Base-by-base conservation (phyloP, 2,797 vertebrate genomes). In the Calcarius lapponicus region DNA sequence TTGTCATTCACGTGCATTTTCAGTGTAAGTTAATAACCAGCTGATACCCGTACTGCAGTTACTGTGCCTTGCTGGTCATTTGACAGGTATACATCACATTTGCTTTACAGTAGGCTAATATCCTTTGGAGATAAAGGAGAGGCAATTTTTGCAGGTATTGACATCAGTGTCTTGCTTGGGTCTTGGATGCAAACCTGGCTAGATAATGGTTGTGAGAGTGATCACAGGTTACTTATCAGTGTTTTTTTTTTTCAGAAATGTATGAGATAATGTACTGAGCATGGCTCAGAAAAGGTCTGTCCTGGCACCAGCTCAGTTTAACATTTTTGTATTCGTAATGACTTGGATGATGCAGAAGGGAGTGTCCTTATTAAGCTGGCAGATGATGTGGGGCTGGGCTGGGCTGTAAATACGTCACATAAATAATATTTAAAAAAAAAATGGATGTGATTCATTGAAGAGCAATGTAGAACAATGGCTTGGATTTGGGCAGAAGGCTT, bases 391-490 rank as follows among this genome's bases (percentile, higher is more conserved):
- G 90, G 76, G n/a, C 47, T 84, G 80, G 76, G 76, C 79, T 1
- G 2, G 83, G 42, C 64, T 86, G 66, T 79, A 67, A 96, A 76
- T 86, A 38, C 21, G 34, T 84, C 86, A 81, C 56, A 57, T 47
- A 86, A 92, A 87, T 89, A 40, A 79, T 84, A 32, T 60, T 21
- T 36, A 26, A 26, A 14, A 6, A 20, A 82, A 76, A 80, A 43
- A 10, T 26, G 7, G 21, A 56, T 82, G 51, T 93, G 86, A 87
- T 89, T 96, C 67, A 87, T 19, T 89, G 60, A 71, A 76, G 58
- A 58, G 31, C 92, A 90, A 86, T 31, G 61, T 79, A 73, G 86
- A 92, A 81, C 73, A 90, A 73, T 94, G 24, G 38, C 62, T 94
- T 79, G 70, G 56, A 73, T 88, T 94, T 92, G 31, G 79, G 88